Conservation (phyloP, 1,140 invertebrate genomes). For the Solen grandis region DNA sequence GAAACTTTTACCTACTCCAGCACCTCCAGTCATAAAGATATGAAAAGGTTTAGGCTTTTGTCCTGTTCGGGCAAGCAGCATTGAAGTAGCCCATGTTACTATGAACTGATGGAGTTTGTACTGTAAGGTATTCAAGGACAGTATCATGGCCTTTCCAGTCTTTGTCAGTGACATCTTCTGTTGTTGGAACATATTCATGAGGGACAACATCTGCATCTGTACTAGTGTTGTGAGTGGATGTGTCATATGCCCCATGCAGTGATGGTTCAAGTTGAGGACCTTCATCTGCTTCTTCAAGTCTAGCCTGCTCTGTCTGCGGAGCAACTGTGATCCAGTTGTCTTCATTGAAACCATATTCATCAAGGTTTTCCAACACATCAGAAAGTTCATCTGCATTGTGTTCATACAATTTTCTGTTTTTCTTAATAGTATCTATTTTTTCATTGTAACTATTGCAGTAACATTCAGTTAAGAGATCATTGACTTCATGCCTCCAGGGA, state of each 20-base stretch:
- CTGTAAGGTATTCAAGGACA: slow-evolving; percentile 10
- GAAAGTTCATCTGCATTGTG: slow-evolving; percentile 17
- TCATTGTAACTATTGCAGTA: neutral
- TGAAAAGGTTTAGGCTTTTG: slow-evolving; percentile 27
- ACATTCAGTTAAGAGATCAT: slow-evolving; percentile 6
- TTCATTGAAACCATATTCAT: slow-evolving; percentile 12
- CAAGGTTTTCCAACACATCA: slow-evolving; percentile 18
- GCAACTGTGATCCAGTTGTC: slow-evolving; percentile 18
- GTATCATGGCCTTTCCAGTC: slow-evolving; percentile 17
- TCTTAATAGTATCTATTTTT: slow-evolving; percentile 19
- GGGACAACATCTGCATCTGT: slow-evolving; percentile 30
- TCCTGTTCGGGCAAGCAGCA: slow-evolving; percentile 14
- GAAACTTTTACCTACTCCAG: slow-evolving; percentile 25
- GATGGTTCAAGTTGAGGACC: slow-evolving; percentile 13
- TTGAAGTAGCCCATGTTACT: slow-evolving; percentile 12
- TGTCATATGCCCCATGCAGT: slow-evolving; percentile 27
- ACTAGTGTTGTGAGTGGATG: slow-evolving; percentile 17
- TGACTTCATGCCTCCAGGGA: no score
- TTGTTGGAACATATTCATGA: slow-evolving; percentile 23
- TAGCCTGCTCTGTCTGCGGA: slow-evolving; percentile 23
- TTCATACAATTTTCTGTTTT: slow-evolving; percentile 31
- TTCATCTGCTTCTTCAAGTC: no score
- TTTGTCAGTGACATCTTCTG: slow-evolving; percentile 30
- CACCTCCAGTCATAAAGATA: slow-evolving; percentile 15
- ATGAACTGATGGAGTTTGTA: slow-evolving; percentile 30